Evolutionary conservation across 1,140 invertebrate species (phyloP), one percentile per base, ranked within the genome.

Genomic region (Tenebrio molitor): DNA sequence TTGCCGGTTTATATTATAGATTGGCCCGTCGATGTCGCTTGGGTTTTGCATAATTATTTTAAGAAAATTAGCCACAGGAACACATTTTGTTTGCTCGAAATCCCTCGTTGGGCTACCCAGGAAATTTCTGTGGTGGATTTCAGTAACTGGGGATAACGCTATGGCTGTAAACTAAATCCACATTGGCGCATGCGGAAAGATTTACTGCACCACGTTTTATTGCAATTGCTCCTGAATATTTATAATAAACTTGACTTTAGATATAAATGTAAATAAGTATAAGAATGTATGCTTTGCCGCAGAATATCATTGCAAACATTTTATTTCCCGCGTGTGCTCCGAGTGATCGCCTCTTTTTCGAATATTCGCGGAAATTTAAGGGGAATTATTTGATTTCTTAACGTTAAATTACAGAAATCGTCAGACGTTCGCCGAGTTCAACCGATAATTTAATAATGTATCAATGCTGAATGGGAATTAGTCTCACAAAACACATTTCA

Each of bases 201-300:
- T 69, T 69, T 69, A 69, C 44, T 69, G 67, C 67, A 69, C 33
- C 36, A 58, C 50, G 44, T 69, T 69, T 69, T 69, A 69, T 69
- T 69, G 67, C 67, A 69, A 69, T 69, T 69, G 67, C 67, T 69
- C 17, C 14, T 69, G 67, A 69, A 69, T 69, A 69, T 69, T 69
- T 69, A 69, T 58, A 53, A 69, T 58, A 53, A 69, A 69, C 67
- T 53, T 50, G 67, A 53, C 67, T 66, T 69, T 69, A 53, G 67
- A 69, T 69, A 69, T 58, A 69, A 69, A 69, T 69, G 67, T 58
- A 69, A 69, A 69, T 69, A 69, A 69, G 44, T 33, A 50, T 46
- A 46, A 44, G 66, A 50, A 50, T 66, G 64, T 23, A 58, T 58
- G 50, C 50, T 58, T 58, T 58, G 50, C 23, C 50, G 50, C 50